phyloP scores from a whole-genome alignment of 2,888 invertebrate genomes.

The Deroplatys truncata region DNA sequence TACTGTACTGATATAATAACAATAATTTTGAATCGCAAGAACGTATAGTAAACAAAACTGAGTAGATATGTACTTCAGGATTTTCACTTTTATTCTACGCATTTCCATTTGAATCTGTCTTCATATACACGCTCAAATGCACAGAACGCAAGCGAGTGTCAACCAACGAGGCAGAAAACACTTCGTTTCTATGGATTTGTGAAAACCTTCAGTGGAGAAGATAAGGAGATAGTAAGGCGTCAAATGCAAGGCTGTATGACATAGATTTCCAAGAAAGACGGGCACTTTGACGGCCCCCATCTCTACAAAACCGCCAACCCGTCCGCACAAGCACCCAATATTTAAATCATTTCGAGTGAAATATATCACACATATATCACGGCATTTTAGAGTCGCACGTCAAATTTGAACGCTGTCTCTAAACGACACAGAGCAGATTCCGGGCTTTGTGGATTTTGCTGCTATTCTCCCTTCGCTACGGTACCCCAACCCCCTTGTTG shows the following conservation, averaged over 20 bases:
- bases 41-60: no score
- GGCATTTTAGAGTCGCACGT: constrained; percentile 17
- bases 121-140: no score
- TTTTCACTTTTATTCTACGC: no score
- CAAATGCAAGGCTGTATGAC: not conserved
- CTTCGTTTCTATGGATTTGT: not conserved
- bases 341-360: constrained; percentile 21
- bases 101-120: no score
- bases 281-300: not conserved
- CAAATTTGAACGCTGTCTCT: constrained; percentile 23
- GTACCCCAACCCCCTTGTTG: constrained; percentile 10
- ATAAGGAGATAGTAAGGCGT: not conserved
- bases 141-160: no score
- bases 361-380: constrained; percentile 20
- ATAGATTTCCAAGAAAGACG: not conserved
- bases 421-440: constrained; percentile 24
- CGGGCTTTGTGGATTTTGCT: constrained; percentile 22
- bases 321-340: constrained; percentile 11
- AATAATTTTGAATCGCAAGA: no score
- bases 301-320: not conserved
- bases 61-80: no score
- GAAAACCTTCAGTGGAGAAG: not conserved
- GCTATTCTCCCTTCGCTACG: not conserved
- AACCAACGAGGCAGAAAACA: not conserved
- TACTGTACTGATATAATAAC: no score